Conservation (phyloP, 2,113 vertebrate genomes). For the Microtus oregoni region DNA sequence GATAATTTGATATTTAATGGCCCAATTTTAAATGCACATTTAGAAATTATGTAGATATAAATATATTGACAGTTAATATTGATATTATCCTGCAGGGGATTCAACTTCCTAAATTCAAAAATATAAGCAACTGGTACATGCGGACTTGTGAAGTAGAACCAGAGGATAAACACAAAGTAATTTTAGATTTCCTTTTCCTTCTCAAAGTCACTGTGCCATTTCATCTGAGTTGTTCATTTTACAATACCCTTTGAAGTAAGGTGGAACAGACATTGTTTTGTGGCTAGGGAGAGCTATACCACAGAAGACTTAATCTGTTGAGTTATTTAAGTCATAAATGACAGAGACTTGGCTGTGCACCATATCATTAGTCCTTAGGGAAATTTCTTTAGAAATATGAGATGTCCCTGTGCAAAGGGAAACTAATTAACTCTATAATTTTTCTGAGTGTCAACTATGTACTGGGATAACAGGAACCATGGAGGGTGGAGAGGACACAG, state of each 20-base stretch:
- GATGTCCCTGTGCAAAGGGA: neutral
- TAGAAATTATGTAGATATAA: neutral
- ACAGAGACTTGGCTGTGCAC: neutral
- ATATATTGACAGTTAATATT: neutral
- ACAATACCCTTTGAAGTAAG: slow-evolving; percentile 32
- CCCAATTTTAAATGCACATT: neutral
- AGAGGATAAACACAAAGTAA: neutral
- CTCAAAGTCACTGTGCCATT: neutral
- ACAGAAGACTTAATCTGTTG: neutral
- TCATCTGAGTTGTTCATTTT: slow-evolving; percentile 31
- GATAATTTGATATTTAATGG: neutral
- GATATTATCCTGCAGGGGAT: neutral
- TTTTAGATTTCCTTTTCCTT: neutral
- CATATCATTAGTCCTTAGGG: slow-evolving; percentile 19
- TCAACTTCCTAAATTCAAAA: neutral
- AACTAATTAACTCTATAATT: neutral
- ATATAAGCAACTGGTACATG: neutral
- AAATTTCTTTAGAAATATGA: slow-evolving; percentile 8
- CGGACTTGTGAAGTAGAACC: neutral
- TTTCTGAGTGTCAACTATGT: neutral
- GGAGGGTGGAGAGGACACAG: neutral
- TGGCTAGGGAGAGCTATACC: neutral
- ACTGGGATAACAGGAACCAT: neutral
- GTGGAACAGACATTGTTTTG: slow-evolving; percentile 3
- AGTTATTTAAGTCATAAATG: slow-evolving; percentile 23